Conservation (phyloP, 2,113 vertebrate species). For the Pygathrix nemaeus region DNA sequence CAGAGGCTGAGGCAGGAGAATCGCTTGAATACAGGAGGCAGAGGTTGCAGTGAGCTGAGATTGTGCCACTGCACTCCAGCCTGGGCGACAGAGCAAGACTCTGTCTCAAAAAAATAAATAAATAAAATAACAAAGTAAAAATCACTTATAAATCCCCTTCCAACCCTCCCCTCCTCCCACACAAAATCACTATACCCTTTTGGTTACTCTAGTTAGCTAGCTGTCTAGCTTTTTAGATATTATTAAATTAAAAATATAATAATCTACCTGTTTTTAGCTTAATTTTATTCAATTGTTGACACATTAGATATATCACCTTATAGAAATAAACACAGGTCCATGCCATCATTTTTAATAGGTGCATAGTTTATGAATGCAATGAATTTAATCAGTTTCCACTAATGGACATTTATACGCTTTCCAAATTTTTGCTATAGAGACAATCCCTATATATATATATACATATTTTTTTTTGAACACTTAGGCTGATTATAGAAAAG, state of each 20-base stretch:
- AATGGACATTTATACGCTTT: background rate
- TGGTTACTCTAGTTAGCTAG: background rate
- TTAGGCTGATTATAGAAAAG: background rate
- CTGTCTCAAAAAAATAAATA: no score
- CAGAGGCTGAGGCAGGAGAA: no score
- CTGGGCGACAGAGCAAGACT: no score
- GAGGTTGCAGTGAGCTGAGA: no score
- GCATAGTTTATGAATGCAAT: background rate
- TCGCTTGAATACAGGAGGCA: no score
- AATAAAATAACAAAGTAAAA: background rate
- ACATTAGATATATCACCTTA: background rate
- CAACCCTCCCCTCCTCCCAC: no score
- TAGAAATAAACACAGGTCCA: background rate
- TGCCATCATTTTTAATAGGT: background rate
- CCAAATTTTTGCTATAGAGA: background rate
- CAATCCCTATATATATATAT: background rate
- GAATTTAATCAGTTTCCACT: background rate
- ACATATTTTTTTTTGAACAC: background rate
- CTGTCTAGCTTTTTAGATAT: background rate
- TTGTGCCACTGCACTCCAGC: no score
- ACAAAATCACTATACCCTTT: background rate
- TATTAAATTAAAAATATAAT: conserved; percentile 9
- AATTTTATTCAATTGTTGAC: background rate
- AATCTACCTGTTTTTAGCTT: background rate
- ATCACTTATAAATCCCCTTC: conserved; percentile 1